Evolutionary conservation across 2,797 vertebrate genomes (phyloP).

Genomic region (Acrossocheilus wenchowensis): DNA sequence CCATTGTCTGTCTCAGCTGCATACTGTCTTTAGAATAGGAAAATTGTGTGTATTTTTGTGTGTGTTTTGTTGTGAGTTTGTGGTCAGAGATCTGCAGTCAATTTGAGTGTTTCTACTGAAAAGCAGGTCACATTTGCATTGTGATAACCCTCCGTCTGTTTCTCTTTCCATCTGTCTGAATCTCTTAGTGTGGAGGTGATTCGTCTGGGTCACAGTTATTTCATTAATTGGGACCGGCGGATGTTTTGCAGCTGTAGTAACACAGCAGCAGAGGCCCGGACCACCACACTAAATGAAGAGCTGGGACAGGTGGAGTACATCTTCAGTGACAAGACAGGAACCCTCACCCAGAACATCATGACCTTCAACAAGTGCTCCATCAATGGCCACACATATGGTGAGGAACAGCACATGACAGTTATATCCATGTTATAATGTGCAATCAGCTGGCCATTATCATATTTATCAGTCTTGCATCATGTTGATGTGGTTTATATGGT

Average conservation of each 20-base stretch:
- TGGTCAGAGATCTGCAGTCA: neutral
- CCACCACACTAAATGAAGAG: conserved; percentile 93
- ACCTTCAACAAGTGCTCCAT: conserved; percentile 95
- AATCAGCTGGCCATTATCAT: neutral
- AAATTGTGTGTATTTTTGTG: neutral
- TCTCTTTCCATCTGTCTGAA: conserved; percentile 36
- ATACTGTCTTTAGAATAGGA: conserved; percentile 4
- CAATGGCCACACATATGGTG: conserved; percentile 86
- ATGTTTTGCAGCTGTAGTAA: conserved; percentile 88
- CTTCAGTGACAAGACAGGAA: conserved; percentile 95
- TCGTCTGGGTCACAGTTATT: conserved; percentile 93
- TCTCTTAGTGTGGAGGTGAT: conserved; percentile 90
- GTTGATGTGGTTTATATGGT: neutral
- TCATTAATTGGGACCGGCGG: conserved; percentile 95
- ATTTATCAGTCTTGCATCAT: neutral
- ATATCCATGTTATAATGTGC: neutral
- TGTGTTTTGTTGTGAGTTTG: conserved; percentile 21
- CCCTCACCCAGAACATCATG: conserved; percentile 97
- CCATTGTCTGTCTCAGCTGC: conserved; percentile 12
- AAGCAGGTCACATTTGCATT: neutral
- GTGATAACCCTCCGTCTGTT: neutral
- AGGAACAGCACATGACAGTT: neutral
- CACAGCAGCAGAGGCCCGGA: conserved; percentile 88
- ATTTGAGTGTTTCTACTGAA: neutral
- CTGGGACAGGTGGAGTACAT: conserved; percentile 96